Percentiles rank a stretch among this genome's conserved stretches.
phyloP scores from a whole-genome alignment of 2,888 invertebrate genomes.

The Serrognathus titanus region DNA sequence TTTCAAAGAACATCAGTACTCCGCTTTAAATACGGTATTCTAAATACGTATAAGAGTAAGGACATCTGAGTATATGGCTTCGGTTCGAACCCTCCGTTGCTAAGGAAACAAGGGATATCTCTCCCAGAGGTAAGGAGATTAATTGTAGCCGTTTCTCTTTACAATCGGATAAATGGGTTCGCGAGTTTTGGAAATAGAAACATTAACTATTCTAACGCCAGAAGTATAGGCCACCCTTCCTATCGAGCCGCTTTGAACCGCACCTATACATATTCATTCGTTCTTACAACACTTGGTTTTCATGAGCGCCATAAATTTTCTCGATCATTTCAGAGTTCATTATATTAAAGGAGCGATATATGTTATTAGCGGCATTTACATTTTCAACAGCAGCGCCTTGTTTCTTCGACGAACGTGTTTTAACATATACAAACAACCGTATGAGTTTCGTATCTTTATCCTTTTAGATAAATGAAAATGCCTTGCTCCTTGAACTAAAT shows the following conservation, averaged over 20 bases:
- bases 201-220: slow-evolving; percentile 44
- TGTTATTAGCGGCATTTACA: slow-evolving; percentile 9
- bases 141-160: slow-evolving; percentile 50
- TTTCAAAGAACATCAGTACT: slow-evolving; percentile 1
- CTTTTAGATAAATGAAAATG: too few relatives aligned
- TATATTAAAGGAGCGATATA: not conserved
- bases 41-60: slow-evolving; percentile 9
- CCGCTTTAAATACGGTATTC: slow-evolving; percentile 28
- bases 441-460: too few relatives aligned
- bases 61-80: slow-evolving; percentile 25
- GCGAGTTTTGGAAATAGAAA: slow-evolving; percentile 50
- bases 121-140: slow-evolving; percentile 50
- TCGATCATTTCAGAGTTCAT: slow-evolving; percentile 8
- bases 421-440: not conserved
- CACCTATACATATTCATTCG: slow-evolving; percentile 15
- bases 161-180: slow-evolving; percentile 49
- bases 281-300: slow-evolving; percentile 4
- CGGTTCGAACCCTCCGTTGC: slow-evolving; percentile 37
- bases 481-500: too few relatives aligned
- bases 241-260: slow-evolving; percentile 11
- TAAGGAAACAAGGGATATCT: slow-evolving; percentile 44
- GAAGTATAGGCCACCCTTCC: slow-evolving; percentile 14
- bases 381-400: not conserved
- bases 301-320: slow-evolving; percentile 10
- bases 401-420: slow-evolving; percentile 3